Base-by-base conservation (phyloP, 1,140 invertebrate genomes). In the Hypothenemus hampei region DNA sequence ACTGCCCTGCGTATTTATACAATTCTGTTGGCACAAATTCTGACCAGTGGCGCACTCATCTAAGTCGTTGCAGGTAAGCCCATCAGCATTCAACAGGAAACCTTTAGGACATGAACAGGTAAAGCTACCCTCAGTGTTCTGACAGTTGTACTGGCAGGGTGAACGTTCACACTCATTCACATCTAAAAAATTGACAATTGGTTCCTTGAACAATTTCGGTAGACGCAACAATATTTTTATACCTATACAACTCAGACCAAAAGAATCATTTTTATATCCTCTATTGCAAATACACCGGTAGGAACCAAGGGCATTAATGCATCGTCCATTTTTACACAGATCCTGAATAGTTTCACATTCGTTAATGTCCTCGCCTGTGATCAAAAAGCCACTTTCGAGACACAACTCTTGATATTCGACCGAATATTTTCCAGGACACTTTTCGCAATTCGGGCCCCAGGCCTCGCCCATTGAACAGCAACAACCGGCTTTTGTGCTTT, bases 401-500 rank as follows among this genome's bases (percentile, higher is more conserved):
- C 91, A 93, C 3, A 93, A 76, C 49, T 84, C 78, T 56, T 82
- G 78, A 50, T 89, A 89, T 47, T 84, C 81, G 10, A 80, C 76
- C 4, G 85, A 83, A 44, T 82, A 83, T 47, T 76, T 79, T 0
- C 75, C 66, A 0, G 90, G 90, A 68, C 91, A 94, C 13, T 81
- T 71, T 71, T 93, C 88, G 72, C 91, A 94, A 22, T 79, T 75
- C 0, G 84, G 78, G 1, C 91, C 90, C 90, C 91, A 93, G 1
- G 90, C 90, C n/a, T 83, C 82, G 19, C 89, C 90, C 76, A 89
- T 84, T 0, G 88, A 87, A 65, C 90, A 91, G 68, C 91, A 94
- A 65, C 91, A 94, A 64, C 87, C 84, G 0, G 84, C 83, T 65
- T 83, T 86, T 0, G 80, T 86, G 7, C 82, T 79, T 47, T 68